Evolutionary conservation across 1,140 invertebrate species (phyloP), one percentile per base, ranked within the genome.

Genomic region (Coboldia fuscipes): DNA sequence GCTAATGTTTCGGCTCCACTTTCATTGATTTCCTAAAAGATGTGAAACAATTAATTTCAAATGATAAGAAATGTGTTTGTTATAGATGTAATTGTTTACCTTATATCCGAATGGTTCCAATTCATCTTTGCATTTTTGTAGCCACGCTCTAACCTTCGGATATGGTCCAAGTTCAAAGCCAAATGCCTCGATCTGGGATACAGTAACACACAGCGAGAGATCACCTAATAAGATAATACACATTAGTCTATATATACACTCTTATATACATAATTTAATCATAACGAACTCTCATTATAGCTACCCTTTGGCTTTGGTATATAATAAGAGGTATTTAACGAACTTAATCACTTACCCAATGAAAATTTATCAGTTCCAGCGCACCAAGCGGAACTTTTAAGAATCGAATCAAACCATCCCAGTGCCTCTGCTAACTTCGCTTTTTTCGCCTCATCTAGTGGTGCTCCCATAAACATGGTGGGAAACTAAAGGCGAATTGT

Each of bases 291-390:
- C n/a, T n/a, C n/a, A n/a, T n/a, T n/a, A n/a, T n/a, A n/a, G n/a
- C n/a, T n/a, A n/a, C n/a, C n/a, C n/a, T n/a, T n/a, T n/a, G n/a
- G n/a, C n/a, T n/a, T n/a, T n/a, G n/a, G n/a, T n/a, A n/a, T n/a
- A n/a, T n/a, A n/a, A n/a, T n/a, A n/a, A n/a, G n/a, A n/a, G n/a
- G n/a, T n/a, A n/a, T n/a, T n/a, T n/a, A n/a, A n/a, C n/a, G n/a
- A n/a, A n/a, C n/a, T n/a, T n/a, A n/a, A n/a, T n/a, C n/a, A n/a
- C n/a, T n/a, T n/a, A n/a, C n/a, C 71, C 34, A 75, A 54, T 6
- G 71, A 72, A 3, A 72, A 43, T 15, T 58, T 47, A 0, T 52
- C 22, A 0, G 58, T n/a, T n/a, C n/a, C 44, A 4, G 55, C 51
- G 1, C 46, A 24, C 42, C 30, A 54, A 37, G 46, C 41, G 3